Conservation (phyloP, 2,797 vertebrate genomes). For the Pseudotriccus pelzelni region DNA sequence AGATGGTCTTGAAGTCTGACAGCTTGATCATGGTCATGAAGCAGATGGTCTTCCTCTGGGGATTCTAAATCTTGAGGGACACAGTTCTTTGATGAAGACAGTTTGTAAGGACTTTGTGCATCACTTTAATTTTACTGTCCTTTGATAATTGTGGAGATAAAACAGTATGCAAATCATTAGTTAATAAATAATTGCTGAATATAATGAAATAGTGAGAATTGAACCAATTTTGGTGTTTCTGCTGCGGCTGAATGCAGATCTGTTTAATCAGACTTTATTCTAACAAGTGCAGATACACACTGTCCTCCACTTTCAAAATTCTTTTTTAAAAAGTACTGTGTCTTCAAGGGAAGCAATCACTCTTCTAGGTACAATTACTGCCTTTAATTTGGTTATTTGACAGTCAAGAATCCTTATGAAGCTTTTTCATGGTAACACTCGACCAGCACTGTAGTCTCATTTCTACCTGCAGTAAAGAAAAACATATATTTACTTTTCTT, state of each 20-base stretch:
- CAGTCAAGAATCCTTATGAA: neutral
- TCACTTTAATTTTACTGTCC: neutral
- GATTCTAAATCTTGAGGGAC: neutral
- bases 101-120: neutral
- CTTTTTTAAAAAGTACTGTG: neutral
- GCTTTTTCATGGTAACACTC: neutral
- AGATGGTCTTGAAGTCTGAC: neutral
- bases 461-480: neutral
- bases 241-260: neutral
- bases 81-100: neutral
- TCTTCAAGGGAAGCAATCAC: neutral
- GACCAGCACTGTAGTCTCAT: neutral
- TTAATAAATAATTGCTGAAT: slow-evolving; percentile 5
- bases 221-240: slow-evolving; percentile 3
- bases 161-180: neutral
- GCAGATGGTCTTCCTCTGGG: neutral
- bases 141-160: slow-evolving; percentile 4
- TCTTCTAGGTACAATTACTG: neutral
- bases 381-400: neutral
- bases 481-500: neutral
- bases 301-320: neutral
- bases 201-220: neutral
- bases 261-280: neutral
- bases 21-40: neutral
- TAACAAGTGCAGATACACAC: neutral